Evolutionary conservation across 2,888 invertebrate species (phyloP).

Genomic region (Onthophagus sagittarius): DNA sequence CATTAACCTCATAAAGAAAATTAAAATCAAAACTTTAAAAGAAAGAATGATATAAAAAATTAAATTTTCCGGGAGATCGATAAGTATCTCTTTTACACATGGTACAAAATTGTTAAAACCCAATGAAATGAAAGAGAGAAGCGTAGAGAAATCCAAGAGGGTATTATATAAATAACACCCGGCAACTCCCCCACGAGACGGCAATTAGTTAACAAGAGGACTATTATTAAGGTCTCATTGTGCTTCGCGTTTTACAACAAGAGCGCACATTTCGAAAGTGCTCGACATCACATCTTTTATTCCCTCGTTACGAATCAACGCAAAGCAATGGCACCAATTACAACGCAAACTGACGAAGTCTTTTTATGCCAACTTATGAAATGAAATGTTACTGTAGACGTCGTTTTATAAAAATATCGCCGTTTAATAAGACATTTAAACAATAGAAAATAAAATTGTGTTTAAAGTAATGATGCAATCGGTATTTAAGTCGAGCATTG

Average conservation of each 20-base stretch:
- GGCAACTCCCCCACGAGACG: not conserved
- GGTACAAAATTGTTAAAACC: not conserved
- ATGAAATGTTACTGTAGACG: no score
- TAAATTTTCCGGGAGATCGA: not conserved
- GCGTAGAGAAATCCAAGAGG: not conserved
- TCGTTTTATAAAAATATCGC: no score
- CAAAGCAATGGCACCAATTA: not conserved
- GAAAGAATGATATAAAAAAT: no score
- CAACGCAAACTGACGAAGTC: not conserved
- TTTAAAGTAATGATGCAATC: not conserved
- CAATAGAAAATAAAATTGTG: no score
- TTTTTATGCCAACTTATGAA: no score
- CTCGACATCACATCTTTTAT: not conserved
- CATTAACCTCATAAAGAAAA: no score
- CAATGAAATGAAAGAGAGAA: not conserved
- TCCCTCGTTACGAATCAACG: not conserved
- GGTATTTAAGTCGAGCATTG: not conserved
- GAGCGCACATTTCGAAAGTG: not conserved
- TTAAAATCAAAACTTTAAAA: no score
- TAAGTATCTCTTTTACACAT: not conserved
- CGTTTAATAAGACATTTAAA: no score
- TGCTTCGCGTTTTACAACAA: not conserved
- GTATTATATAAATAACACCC: not conserved
- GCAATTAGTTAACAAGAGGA: not conserved
- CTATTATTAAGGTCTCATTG: not conserved